These are phyloP conservation scores for Eurystomus gularis DNA, from an alignment of 2,113 vertebrate genomes.

Conservation along the genomic window DNA sequence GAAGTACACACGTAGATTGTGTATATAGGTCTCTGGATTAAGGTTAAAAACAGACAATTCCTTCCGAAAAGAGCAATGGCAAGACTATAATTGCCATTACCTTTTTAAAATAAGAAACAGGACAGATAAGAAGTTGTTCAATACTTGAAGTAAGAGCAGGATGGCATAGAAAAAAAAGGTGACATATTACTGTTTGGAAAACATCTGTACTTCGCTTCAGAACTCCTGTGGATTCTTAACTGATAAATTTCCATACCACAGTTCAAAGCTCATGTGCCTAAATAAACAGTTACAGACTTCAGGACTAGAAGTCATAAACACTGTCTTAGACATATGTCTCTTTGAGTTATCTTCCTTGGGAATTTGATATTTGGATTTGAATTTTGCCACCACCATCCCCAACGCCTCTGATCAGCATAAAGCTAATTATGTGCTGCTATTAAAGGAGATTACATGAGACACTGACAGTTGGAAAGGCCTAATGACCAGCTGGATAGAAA, in stretches of 20 bases:
- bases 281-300: constrained; percentile 55
- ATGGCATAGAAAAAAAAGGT: background rate
- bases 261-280: constrained; percentile 56
- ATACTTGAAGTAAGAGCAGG: background rate
- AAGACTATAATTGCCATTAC: background rate
- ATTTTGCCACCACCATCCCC: constrained; percentile 24
- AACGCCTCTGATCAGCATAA: constrained; percentile 69
- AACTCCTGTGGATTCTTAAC: constrained; percentile 51
- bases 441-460: constrained; percentile 73
- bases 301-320: constrained; percentile 51
- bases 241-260: constrained; percentile 44
- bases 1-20: fast-evolving
- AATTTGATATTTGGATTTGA: constrained; percentile 67
- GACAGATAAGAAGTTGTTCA: background rate
- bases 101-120: background rate
- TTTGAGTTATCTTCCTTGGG: constrained; percentile 61
- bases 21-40: background rate
- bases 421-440: constrained; percentile 73
- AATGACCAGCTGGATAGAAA: constrained; percentile 74
- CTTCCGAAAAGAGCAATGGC: background rate
- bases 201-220: constrained; percentile 25
- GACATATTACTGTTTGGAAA: constrained; percentile 14
- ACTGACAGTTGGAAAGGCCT: constrained; percentile 77
- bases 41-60: background rate
- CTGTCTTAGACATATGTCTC: constrained; percentile 62